These are phyloP conservation scores for Labeo calbasu DNA, from an alignment of 2,797 vertebrate genomes.

Conservation along the genomic window DNA sequence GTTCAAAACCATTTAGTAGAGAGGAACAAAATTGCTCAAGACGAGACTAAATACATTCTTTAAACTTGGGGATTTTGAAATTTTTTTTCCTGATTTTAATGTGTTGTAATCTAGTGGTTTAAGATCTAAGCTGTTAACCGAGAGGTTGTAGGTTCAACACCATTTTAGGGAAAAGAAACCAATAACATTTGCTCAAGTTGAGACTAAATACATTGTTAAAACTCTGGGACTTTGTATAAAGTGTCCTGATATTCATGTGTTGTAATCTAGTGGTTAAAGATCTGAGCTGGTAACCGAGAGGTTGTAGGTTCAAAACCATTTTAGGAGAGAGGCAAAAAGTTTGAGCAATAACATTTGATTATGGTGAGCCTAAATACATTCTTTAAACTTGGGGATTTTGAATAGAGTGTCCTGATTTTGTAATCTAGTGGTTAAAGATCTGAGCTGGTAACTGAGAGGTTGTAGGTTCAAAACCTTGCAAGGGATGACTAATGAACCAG, in stretches of 20 bases:
- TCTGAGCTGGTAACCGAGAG: too few species aligned
- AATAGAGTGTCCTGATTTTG: not conserved
- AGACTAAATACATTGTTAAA: not conserved
- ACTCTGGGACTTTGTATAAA: not conserved
- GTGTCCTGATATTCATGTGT: not conserved
- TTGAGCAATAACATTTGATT: not conserved
- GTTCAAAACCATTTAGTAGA: too few species aligned
- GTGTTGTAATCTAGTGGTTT: not conserved
- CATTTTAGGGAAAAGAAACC: too few species aligned
- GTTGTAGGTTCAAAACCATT: too few species aligned
- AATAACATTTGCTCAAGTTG: not conserved
- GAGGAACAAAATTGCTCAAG: not conserved
- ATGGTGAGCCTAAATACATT: not conserved
- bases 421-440: too few species aligned
- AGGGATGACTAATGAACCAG: slow-evolving; percentile 9
- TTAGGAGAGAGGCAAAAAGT: too few species aligned
- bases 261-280: not conserved
- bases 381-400: not conserved
- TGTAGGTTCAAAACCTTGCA: too few species aligned
- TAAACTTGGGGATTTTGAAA: not conserved
- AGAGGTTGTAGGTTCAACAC: too few species aligned
- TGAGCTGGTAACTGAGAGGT: too few species aligned
- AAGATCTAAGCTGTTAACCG: not conserved
- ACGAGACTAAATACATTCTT: not conserved
- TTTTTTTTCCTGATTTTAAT: not conserved